Percentiles rank a stretch among this genome's conserved stretches.
Evolutionary conservation across 1,140 invertebrate genomes (phyloP).

Genomic region (Drosophila lacertosa): DNA sequence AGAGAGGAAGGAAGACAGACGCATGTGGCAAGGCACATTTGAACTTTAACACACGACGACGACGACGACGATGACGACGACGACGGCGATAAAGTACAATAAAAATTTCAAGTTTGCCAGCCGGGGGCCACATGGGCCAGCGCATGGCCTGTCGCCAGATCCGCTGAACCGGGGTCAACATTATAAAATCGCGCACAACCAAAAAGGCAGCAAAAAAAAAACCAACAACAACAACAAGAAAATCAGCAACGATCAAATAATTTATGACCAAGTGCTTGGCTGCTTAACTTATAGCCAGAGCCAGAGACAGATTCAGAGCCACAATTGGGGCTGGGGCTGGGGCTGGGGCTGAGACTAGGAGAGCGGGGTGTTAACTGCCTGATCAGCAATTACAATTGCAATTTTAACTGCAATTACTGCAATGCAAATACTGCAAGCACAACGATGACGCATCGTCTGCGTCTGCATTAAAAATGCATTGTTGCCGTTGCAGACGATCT

Average conservation of each 20-base stretch:
- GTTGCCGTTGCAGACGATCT: conserved; percentile 61
- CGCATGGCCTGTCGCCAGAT: conserved; percentile 59
- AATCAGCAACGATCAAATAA: conserved; percentile 72
- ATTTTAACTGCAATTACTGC: conserved; percentile 47
- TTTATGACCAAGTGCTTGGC: conserved; percentile 80
- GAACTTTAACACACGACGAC: conserved; percentile 75
- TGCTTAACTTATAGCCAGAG: conserved; percentile 66
- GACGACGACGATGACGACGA: conserved; percentile 16
- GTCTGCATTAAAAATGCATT: conserved; percentile 71
- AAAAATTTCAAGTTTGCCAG: conserved; percentile 80
- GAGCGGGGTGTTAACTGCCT: conserved; percentile 63
- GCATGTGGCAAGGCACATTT: conserved; percentile 75
- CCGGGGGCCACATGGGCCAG: conserved; percentile 46
- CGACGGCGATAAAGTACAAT: conserved; percentile 49
- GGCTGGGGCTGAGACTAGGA: not conserved
- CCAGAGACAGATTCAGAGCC: too few species aligned
- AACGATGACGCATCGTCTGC: conserved; percentile 75
- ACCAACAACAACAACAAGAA: conserved; percentile 29
- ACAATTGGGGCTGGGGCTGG: conserved; percentile 29
- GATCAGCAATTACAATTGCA: conserved; percentile 55
- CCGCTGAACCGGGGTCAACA: conserved; percentile 75
- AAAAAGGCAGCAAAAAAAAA: conserved; percentile 33
- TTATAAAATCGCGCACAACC: conserved; percentile 70
- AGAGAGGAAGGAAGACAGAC: conserved; percentile 31
- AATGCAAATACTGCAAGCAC: conserved; percentile 37